Percentiles rank a stretch among this genome's conserved stretches.
Evolutionary conservation across 1,140 invertebrate species (phyloP).

Genomic region (Olivierus martensii): DNA sequence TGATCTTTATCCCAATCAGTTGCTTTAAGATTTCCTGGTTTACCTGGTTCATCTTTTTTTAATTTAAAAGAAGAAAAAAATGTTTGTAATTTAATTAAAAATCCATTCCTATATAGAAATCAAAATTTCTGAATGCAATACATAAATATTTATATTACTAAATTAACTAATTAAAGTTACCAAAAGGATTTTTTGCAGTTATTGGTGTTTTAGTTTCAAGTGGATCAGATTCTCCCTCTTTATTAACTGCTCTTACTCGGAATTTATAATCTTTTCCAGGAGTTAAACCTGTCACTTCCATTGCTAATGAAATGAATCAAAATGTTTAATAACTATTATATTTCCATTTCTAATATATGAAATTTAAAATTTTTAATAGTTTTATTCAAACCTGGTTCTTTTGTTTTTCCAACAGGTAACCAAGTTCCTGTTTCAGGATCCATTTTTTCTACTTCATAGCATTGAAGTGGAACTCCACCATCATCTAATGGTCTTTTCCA

Average conservation of each 20-base stretch:
- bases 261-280: conserved; percentile 89
- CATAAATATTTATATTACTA: no score
- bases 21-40: conserved; percentile 75
- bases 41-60: conserved; percentile 68
- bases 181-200: conserved; percentile 92
- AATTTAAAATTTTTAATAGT: no score
- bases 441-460: conserved; percentile 86
- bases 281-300: conserved; percentile 71
- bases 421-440: conserved; percentile 79
- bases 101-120: no score
- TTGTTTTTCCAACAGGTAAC: conserved; percentile 46
- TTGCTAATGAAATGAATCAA: conserved; percentile 29
- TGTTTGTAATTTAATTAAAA: no score
- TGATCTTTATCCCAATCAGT: conserved; percentile 94
- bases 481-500: conserved; percentile 71
- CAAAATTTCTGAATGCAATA: no score
- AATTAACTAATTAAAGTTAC: conserved; percentile 36
- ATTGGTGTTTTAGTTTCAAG: conserved; percentile 70
- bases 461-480: conserved; percentile 74
- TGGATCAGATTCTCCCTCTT: conserved; percentile 93
- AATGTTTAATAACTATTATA: no score
- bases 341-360: no score
- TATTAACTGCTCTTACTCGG: conserved; percentile 88
- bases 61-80: conserved; percentile 25
- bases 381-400: conserved; percentile 31